phyloP scores from a whole-genome alignment of 2,113 vertebrate species.

The Sturnira hondurensis region DNA sequence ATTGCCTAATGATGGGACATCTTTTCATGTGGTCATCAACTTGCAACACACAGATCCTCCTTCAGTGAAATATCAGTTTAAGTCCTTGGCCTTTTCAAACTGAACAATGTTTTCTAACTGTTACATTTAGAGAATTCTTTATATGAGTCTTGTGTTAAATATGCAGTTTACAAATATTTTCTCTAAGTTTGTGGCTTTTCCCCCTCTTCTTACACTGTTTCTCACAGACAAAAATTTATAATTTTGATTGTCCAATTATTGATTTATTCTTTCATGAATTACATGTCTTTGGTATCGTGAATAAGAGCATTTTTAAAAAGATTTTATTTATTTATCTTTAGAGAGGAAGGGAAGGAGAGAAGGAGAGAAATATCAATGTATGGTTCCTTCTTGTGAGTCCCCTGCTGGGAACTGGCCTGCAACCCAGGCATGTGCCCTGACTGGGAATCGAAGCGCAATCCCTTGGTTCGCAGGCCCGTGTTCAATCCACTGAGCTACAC shows the following conservation, averaged over 20 bases:
- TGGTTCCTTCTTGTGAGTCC: too few relatives aligned
- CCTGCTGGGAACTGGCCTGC: too few relatives aligned
- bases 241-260: neutral
- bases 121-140: neutral
- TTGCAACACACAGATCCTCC: neutral
- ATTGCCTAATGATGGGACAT: neutral
- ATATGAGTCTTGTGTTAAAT: neutral
- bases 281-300: neutral
- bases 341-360: too few relatives aligned
- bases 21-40: neutral
- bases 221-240: neutral
- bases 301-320: neutral
- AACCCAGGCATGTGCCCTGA: too few relatives aligned
- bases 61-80: neutral
- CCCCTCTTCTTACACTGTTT: neutral
- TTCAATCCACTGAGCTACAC: too few relatives aligned
- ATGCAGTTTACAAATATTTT: neutral
- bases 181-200: neutral
- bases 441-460: too few relatives aligned
- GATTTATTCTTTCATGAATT: neutral
- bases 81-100: neutral
- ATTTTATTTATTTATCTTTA: too few relatives aligned
- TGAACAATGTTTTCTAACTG: neutral
- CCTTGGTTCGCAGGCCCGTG: too few relatives aligned
- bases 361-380: too few relatives aligned